Base-by-base conservation (phyloP, 2,113 vertebrate species). In the Polyodon spathula region DNA sequence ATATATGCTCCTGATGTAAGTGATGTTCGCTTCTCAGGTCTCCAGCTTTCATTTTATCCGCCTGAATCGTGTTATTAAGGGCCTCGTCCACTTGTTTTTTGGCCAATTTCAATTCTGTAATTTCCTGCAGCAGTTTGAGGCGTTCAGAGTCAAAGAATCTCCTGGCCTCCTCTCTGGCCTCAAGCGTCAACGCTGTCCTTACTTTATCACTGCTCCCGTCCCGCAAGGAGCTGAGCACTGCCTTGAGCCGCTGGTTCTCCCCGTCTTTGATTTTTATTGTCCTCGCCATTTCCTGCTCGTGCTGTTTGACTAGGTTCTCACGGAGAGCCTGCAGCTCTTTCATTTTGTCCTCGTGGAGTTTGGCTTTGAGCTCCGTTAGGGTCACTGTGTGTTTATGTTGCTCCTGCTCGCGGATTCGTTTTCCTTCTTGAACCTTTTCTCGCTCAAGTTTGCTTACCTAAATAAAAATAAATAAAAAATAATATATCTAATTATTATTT, bases 81-180 rank as follows among this genome's bases (percentile, higher is more conserved):
- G 95, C 94, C 70, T 99, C 95, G 1, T 99, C 94, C 1, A 93
- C 93, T 74, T 99, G 93, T 73, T 95, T 96, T 81, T 99, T 99
- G 42, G 81, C 40, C 4, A 80, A 63, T 78, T 98, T 98, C 16
- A 99, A 85, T 77, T 98, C 96, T 7, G 76, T 48, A 3, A 99
- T 95, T 71, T 99, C 96, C 77, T 97, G 93, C 51, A 99, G 76
- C 43, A 99, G 92, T 76, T 93, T 95, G 62, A 97, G 91, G 40
- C 96, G 89, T 80, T 99, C 96, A 0, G 90, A 88, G 71, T 99
- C 96, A 4, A 99, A 99, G 78, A 95, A 93, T 66, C 91, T 95
- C 0, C 96, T 86, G 27, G 96, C 96, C 46, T 99, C 96, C 63
- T 99, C 95, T 1, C 92, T 90, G 71, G 95, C 96, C 82, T 99